Evolutionary conservation across 2,113 vertebrate species (phyloP).

Genomic region (Clarias macrocephalus): DNA sequence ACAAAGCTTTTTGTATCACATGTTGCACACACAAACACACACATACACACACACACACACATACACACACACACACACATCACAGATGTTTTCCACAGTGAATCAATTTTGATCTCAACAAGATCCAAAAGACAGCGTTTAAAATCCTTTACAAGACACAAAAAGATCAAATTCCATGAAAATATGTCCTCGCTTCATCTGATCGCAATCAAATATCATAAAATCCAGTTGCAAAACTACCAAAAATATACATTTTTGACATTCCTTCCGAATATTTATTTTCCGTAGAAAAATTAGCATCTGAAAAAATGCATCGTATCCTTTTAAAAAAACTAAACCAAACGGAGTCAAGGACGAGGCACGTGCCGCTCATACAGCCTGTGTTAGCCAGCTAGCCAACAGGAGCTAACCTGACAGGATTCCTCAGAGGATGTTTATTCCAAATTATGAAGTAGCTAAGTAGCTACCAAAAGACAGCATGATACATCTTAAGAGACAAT

Average conservation of each 20-base stretch:
- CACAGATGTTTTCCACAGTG: constrained; percentile 43
- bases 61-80: constrained; percentile 32
- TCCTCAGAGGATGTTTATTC: background rate
- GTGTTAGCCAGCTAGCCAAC: constrained; percentile 9
- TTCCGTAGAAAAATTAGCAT: constrained; percentile 74
- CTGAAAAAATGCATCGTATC: constrained; percentile 74
- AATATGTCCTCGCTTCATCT: constrained; percentile 74
- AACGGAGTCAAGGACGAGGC: constrained; percentile 23
- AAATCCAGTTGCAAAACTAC: constrained; percentile 81
- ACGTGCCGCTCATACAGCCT: background rate
- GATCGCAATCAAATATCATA: constrained; percentile 68
- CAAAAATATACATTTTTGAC: constrained; percentile 87
- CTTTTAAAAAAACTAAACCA: constrained; percentile 82
- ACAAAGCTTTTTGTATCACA: constrained; percentile 31
- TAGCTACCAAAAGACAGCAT: background rate
- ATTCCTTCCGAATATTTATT: constrained; percentile 72
- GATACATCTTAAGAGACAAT: background rate
- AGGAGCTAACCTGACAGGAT: background rate
- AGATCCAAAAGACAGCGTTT: constrained; percentile 77
- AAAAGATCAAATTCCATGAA: constrained; percentile 72
- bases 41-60: constrained; percentile 5
- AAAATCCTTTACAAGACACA: constrained; percentile 92
- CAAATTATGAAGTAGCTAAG: background rate
- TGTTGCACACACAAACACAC: background rate
- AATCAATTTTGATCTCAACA: constrained; percentile 36